Base-by-base conservation (phyloP, 2,888 invertebrate species). In the Didymodactylos carnosus region DNA sequence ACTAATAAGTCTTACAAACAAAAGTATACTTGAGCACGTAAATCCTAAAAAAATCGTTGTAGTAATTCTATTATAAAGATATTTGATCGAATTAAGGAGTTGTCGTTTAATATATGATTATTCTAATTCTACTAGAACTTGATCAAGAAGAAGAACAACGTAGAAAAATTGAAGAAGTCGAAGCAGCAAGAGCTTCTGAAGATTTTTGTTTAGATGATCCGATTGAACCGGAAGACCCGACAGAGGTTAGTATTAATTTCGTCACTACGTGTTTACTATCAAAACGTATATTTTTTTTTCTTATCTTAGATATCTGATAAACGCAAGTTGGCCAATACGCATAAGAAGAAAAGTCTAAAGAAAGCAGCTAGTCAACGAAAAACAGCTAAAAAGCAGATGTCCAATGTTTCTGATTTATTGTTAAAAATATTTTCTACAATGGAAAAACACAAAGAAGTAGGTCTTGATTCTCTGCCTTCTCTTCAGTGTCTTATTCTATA, bases 141-240 rank as follows among this genome's bases (percentile, higher is more conserved):
- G 95, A 97, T 82, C 94, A 94, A 83, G 95, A 97, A 83, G 95
- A 97, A 81, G 94, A 94, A 81, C 94, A 95, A 83, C 92, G 94
- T 83, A 87, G 92, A 73, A 91, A 92, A 81, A n/a, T 62, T n/a
- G 91, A 91, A 8, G 93, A 92, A 82, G 93, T 92, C 78, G 93
- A 92, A 62, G 94, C 93, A 81, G 93, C 92, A 80, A 93, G 92
- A 79, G 80, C 80, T 8, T 35, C 62, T 5, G 62, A 62, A 13
- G 62, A 62, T 35, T 19, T 29, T n/a, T 62, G 35, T 35, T 35
- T 62, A 11, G 62, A 62, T 35, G 62, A 62, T n/a, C 25, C 62
- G 1, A 62, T 62, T 35, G 62, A 62, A 35, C 62, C 62, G 19
- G 62, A 62, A 62, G 62, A 62, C 10, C 62, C 62, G n/a, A 62